Evolutionary conservation across 64 coral and sea anemone species (phyloP).

Genomic region (Stylophora pistillata): DNA sequence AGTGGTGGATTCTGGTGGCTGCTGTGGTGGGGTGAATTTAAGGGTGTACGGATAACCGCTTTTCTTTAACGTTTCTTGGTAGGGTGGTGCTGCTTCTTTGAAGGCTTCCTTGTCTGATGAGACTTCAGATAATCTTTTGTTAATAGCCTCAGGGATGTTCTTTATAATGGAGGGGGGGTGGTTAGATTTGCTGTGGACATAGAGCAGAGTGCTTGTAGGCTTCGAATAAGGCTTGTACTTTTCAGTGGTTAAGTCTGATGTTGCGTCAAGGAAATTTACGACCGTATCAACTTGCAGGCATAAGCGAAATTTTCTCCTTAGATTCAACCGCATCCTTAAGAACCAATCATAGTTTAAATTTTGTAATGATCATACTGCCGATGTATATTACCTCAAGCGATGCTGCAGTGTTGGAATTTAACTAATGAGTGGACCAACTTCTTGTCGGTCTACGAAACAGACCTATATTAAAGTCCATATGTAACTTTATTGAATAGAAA

Average conservation of each 20-base stretch:
- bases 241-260: not conserved
- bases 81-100: conserved; percentile 4
- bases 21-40: not conserved
- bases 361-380: no score
- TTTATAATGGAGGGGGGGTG: conserved; percentile 6
- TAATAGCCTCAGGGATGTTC: no score
- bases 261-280: conserved; percentile 15
- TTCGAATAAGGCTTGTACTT: conserved; percentile 13
- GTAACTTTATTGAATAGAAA: no score
- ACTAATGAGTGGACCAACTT: no score
- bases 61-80: conserved; percentile 2
- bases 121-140: conserved; percentile 5
- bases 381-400: no score
- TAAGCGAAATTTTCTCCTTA: no score
- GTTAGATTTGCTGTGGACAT: conserved; percentile 6
- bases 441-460: no score
- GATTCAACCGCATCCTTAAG: no score
- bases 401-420: no score
- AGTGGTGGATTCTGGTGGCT: not conserved
- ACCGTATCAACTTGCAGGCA: no score
- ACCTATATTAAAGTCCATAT: no score
- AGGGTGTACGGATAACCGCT: not conserved
- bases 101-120: conserved; percentile 20
- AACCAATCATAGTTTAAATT: no score
- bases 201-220: not conserved